phyloP scores from a whole-genome alignment of 2,888 invertebrate genomes.

The Hoplodrina blanda region DNA sequence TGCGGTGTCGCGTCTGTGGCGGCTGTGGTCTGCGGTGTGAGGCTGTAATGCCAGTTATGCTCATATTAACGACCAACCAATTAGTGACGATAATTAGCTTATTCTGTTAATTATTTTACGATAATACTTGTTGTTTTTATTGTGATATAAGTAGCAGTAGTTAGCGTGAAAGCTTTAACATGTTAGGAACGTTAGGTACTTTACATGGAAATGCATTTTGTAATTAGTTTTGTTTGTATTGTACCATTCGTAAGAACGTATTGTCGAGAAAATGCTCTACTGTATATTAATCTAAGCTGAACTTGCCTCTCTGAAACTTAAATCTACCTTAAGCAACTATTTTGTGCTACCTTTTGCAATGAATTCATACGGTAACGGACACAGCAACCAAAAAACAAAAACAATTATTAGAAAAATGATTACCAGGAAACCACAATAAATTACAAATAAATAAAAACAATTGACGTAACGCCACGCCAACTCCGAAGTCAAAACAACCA shows the following conservation, averaged over 20 bases:
- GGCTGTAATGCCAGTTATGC: constrained; percentile 17
- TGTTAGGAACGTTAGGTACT: no score
- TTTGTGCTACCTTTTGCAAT: no score
- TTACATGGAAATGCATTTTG: no score
- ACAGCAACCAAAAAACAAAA: constrained; percentile 5
- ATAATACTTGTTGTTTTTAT: neutral
- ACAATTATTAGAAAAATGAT: constrained; percentile 5
- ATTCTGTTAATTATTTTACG: neutral
- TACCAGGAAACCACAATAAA: neutral
- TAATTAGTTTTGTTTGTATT: no score
- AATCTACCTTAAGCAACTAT: neutral
- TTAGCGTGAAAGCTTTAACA: neutral
- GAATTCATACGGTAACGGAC: no score
- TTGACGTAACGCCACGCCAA: constrained; percentile 8
- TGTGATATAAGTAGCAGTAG: neutral
- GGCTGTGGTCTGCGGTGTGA: constrained; percentile 45
- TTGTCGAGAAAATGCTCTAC: no score
- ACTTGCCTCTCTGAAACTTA: neutral
- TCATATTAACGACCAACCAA: constrained; percentile 21
- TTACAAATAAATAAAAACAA: constrained; percentile 27
- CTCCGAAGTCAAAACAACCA: constrained; percentile 28
- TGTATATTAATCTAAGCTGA: no score
- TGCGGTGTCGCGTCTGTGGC: constrained; percentile 23
- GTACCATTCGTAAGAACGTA: no score
- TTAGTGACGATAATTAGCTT: constrained; percentile 33